phyloP scores from a whole-genome alignment of 2,888 invertebrate species.

The Eupithecia abbreviata region DNA sequence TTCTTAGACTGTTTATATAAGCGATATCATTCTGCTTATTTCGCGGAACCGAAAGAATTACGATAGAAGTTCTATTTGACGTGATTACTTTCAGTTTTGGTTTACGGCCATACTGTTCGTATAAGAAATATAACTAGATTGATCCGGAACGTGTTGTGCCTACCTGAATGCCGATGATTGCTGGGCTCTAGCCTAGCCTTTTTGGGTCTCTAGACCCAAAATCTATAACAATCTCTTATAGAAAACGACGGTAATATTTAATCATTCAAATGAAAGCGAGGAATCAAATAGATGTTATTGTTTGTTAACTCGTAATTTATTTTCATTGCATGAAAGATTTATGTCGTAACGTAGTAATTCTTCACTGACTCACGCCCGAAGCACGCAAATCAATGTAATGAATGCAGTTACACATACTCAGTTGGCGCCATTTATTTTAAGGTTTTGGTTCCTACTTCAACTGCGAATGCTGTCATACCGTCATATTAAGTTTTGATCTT shows the following conservation, averaged over 20 bases:
- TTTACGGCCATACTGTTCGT: conserved; percentile 9
- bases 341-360: conserved; percentile 36
- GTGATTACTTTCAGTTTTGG: conserved; percentile 28
- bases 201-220: too few relatives aligned
- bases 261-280: background rate
- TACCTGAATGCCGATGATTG: background rate
- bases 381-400: conserved; percentile 32
- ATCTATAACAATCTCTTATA: background rate
- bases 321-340: conserved; percentile 40
- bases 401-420: conserved; percentile 27
- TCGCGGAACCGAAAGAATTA: conserved; percentile 37
- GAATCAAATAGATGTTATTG: conserved; percentile 21
- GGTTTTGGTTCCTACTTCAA: background rate
- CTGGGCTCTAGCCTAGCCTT: too few relatives aligned
- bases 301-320: conserved; percentile 34
- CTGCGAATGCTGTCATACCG: background rate
- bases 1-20: conserved; percentile 22
- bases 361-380: conserved; percentile 36
- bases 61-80: conserved; percentile 17
- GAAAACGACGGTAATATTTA: background rate
- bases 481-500: too few relatives aligned
- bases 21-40: conserved; percentile 29
- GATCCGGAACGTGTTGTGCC: background rate
- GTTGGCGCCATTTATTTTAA: conserved; percentile 31
- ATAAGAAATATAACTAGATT: background rate